Evolutionary conservation across 2,888 invertebrate genomes (phyloP), one percentile per base, ranked within the genome.

Genomic region (Philopedon plagiatum): DNA sequence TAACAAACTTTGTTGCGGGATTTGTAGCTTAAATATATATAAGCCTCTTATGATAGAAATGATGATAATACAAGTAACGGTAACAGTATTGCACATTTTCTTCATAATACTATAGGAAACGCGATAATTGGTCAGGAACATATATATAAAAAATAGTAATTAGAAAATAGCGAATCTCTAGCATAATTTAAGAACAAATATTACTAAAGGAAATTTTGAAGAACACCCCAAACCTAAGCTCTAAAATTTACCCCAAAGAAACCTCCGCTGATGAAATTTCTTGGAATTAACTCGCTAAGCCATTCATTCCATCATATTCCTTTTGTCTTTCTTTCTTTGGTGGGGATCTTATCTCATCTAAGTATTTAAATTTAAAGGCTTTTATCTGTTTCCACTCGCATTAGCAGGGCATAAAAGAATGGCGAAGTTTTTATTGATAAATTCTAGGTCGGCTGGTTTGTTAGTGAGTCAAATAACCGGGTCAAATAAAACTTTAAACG

Each of bases 221-320:
- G 37, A 19, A 56, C 56, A 65, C 41, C 29, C 11, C 19, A 64
- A 32, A 41, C 49, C n/a, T 15, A 18, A 32, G 39, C 54, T 56
- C n/a, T 65, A 41, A 65, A 44, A 44, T 56, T 65, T 44, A 15
- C 65, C 32, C 56, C 26, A n/a, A 56, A 41, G 64, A 67, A 67
- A 67, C 49, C 61, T 60, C 67, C 51, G 54, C 68, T 69, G 68
- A 61, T 54, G 61, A 69, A 69, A 39, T 62, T 62, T 32, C 62
- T 69, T 29, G 54, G 68, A 69, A 69, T 69, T 69, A 69, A 69
- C 61, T 69, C 41, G 61, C 61, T 56, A 54, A 62, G 61, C 62
- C 46, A 69, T 69, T 69, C 56, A 32, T 49, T 56, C 19, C 62
- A 63, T 69, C 69, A 69, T 69, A 63, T 56, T 61, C 39, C 57